Evolutionary conservation across 2,888 invertebrate species (phyloP), one percentile per base, ranked within the genome.

Genomic region (Tetragnatha montana): DNA sequence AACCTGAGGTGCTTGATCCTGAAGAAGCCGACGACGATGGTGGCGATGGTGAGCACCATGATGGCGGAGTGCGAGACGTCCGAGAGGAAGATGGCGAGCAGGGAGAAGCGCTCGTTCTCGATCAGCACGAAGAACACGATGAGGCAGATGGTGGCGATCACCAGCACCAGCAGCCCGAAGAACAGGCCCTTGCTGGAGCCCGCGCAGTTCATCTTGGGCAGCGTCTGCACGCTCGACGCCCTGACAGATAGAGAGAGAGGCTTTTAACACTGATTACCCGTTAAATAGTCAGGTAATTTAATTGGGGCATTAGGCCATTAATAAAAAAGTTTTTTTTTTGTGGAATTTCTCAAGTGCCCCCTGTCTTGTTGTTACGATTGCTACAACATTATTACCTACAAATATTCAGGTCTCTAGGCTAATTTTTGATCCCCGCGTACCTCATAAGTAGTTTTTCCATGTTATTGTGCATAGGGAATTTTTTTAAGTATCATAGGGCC

Each of bases 111-210:
- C 91, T 92, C 92, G 51, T 92, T 96, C 93, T 96, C 96, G 92
- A 98, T 96, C 93, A 98, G 95, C 92, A 98, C 98, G 95, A 98
- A 98, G 96, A 98, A 98, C 92, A 98, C 95, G 93, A 98, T 98
- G 93, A 98, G 95, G 94, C 97, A 97, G 94, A 98, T 98, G 92
- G 98, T 95, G 35, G 98, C 97, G 87, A 97, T 97, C 92, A 98
- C 98, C 92, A 98, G 50, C n/a, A 92, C 88, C n/a, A 92, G 78
- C 12, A 92, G 74, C 19, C 92, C 92, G 78, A 91, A 82, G 81
- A 92, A 92, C 10, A 92, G 90, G 7, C 93, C 93, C 79, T 93
- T 93, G 93, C 97, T 98, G 50, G 98, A 98, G 49, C 98, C 98
- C 70, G 98, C 97, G 93, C 98, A 98, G 94, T 98, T 98, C 82